Conservation (phyloP, 2,888 invertebrate genomes). For the Xanthia togata region DNA sequence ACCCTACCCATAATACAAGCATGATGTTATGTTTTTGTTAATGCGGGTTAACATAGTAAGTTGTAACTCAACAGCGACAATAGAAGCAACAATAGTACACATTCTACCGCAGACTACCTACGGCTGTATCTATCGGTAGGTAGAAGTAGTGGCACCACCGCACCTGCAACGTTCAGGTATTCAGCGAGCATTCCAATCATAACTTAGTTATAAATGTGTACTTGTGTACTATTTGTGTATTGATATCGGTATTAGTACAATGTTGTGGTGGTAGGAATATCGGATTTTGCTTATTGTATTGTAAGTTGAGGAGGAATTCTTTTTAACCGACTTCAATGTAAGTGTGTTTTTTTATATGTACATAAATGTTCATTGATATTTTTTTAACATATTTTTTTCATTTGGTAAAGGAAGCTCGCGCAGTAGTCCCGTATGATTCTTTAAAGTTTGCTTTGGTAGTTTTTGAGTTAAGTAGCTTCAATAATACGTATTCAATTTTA, state of each 20-base stretch:
- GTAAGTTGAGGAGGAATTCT: too few relatives aligned
- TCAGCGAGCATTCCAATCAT: constrained; percentile 49
- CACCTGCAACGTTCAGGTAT: constrained; percentile 40
- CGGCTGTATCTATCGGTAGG: neutral
- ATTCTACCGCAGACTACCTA: neutral
- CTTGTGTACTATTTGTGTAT: constrained; percentile 12
- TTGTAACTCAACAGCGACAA: too few relatives aligned
- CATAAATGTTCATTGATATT: neutral
- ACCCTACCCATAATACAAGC: too few relatives aligned
- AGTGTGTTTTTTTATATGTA: neutral
- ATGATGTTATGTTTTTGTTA: too few relatives aligned
- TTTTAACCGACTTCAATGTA: neutral
- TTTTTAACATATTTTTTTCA: neutral
- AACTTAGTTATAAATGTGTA: constrained; percentile 36
- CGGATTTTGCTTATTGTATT: neutral
- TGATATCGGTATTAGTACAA: neutral
- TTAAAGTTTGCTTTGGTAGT: neutral
- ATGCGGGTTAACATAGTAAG: too few relatives aligned
- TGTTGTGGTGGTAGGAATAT: neutral
- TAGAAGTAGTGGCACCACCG: constrained; percentile 4
- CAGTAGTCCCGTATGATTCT: neutral
- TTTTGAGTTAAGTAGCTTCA: neutral
- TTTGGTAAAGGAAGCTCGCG: neutral
- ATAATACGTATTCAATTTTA: too few relatives aligned
- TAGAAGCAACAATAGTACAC: neutral